A percentile compares a stretch with the other conserved stretches of the same genome.
Conservation (phyloP, 2,113 vertebrate species). For the Emydocephalus ijimae region DNA sequence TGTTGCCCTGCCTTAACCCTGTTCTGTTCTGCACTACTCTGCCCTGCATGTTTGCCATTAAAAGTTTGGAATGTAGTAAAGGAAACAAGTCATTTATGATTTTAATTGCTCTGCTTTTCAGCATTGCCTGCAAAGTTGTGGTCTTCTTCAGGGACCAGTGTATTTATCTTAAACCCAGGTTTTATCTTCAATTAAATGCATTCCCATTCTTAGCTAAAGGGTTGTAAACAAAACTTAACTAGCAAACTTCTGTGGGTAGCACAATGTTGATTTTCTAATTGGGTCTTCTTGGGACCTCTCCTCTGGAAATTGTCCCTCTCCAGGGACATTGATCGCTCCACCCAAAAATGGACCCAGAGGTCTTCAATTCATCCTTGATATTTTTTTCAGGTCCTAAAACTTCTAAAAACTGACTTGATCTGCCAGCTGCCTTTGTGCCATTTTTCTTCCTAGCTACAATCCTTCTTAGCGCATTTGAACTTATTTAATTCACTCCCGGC, state of each 20-base stretch:
- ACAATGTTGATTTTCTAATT: not conserved
- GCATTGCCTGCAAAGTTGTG: not conserved
- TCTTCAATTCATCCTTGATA: not conserved
- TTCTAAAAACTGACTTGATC: not conserved
- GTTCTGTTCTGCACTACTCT: no score
- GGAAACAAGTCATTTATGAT: not conserved
- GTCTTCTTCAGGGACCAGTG: not conserved
- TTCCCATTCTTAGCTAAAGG: not conserved
- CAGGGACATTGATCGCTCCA: not conserved
- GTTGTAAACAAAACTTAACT: not conserved
- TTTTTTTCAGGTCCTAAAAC: not conserved
- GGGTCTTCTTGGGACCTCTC: not conserved
- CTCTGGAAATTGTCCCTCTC: not conserved
- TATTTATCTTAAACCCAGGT: not conserved
- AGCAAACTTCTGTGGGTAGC: not conserved
- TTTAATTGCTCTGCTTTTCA: not conserved
- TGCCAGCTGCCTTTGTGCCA: not conserved
- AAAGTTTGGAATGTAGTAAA: not conserved
- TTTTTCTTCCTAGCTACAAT: not conserved
- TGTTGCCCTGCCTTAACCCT: not conserved
- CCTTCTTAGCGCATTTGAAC: not conserved
- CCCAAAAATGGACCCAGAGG: not conserved
- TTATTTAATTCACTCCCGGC: not conserved
- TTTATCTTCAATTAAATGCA: not conserved
- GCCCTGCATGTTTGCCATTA: not conserved